phyloP scores from a whole-genome alignment of 1,140 invertebrate species.

The Drosophila novamexicana region DNA sequence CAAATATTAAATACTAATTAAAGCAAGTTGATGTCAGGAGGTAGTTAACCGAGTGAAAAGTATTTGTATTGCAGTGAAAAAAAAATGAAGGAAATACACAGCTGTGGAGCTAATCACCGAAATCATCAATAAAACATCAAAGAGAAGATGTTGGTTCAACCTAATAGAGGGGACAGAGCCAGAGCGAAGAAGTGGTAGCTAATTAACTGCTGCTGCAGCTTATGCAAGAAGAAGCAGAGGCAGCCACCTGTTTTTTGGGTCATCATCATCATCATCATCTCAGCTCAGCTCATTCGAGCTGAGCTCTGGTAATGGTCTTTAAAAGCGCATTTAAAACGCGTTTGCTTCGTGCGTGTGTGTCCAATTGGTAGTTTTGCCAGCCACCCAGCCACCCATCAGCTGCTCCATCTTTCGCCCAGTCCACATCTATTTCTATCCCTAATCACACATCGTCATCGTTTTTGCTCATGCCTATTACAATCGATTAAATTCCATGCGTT shows the following conservation, averaged over 20 bases:
- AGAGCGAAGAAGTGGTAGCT: conserved; percentile 34
- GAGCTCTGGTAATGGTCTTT: conserved; percentile 53
- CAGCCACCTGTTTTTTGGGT: conserved; percentile 61
- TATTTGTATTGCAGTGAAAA: conserved; percentile 45
- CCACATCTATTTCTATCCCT: neutral
- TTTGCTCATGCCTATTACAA: conserved; percentile 3
- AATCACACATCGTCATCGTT: conserved; percentile 37
- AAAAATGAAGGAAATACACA: neutral
- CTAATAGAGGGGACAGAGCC: conserved; percentile 12
- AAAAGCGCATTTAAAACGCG: conserved; percentile 75
- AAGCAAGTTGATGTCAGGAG: conserved; percentile 26
- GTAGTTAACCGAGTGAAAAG: conserved; percentile 16
- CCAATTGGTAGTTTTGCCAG: conserved; percentile 44
- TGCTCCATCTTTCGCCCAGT: neutral
- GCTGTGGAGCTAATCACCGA: conserved; percentile 53
- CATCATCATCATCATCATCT: conserved; percentile 45
- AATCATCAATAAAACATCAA: conserved; percentile 79
- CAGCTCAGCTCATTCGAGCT: neutral
- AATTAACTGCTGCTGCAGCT: conserved; percentile 42
- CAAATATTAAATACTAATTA: conserved; percentile 67
- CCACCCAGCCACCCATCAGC: neutral
- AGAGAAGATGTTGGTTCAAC: conserved; percentile 22
- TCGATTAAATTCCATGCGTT: conserved; percentile 46
- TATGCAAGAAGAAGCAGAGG: conserved; percentile 13
- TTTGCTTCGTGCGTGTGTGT: conserved; percentile 51